Evolutionary conservation across 2,113 vertebrate species (phyloP).

Genomic region (Rutilus rutilus): DNA sequence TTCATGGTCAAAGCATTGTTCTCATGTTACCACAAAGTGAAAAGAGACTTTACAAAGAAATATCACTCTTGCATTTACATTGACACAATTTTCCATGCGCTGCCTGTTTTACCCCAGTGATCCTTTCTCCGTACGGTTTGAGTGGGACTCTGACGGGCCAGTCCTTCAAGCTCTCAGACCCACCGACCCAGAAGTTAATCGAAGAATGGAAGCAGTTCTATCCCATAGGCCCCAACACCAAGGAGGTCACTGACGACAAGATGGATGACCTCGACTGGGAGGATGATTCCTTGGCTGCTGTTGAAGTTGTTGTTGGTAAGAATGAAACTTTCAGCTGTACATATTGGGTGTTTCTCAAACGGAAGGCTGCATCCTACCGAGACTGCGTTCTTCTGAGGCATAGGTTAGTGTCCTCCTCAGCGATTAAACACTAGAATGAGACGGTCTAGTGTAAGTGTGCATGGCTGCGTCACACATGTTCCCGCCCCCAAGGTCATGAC

Average conservation of each 20-base stretch:
- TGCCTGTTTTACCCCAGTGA: conserved; percentile 77
- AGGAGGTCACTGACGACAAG: conserved; percentile 88
- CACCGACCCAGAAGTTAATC: conserved; percentile 94
- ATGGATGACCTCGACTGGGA: conserved; percentile 97
- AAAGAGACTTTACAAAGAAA: background rate
- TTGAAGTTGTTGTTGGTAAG: conserved; percentile 98
- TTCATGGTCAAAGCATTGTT: conserved; percentile 18
- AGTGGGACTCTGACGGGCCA: conserved; percentile 97
- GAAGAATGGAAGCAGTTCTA: conserved; percentile 99
- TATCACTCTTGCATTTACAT: background rate
- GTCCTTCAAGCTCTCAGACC: conserved; percentile 97
- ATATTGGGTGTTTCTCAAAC: no score
- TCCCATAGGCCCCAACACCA: conserved; percentile 89
- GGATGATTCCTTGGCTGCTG: conserved; percentile 95
- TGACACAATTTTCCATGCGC: background rate
- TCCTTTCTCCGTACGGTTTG: conserved; percentile 96
- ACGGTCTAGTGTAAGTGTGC: no score
- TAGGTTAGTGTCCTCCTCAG: no score
- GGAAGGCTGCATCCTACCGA: no score
- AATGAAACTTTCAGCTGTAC: background rate
- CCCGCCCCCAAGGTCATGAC: no score
- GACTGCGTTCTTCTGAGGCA: no score
- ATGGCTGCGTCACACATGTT: no score
- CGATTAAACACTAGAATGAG: no score
- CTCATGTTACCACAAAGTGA: conserved; percentile 10